Percentiles rank a stretch among this genome's conserved stretches.
Conservation (phyloP, 2,888 invertebrate genomes). For the Hololepta plana region DNA sequence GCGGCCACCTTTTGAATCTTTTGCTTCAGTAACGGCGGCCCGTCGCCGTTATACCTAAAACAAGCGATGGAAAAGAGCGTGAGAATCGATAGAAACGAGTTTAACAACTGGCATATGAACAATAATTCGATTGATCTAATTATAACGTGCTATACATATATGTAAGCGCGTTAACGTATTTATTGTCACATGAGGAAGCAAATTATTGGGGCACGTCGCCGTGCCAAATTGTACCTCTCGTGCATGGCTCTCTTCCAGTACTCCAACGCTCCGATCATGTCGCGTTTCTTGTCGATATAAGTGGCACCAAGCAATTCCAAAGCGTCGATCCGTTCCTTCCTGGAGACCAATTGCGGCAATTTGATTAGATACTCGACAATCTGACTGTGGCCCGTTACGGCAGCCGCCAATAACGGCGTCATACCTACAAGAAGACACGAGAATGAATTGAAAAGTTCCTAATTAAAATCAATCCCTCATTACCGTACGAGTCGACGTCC, state of each 20-base stretch:
- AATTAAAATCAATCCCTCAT: conserved; percentile 9
- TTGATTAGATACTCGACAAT: conserved; percentile 85
- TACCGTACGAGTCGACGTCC: conserved; percentile 86
- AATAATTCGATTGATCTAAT: too few relatives aligned
- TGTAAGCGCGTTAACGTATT: too few relatives aligned
- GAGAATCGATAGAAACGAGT: too few relatives aligned
- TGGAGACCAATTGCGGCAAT: conserved; percentile 47
- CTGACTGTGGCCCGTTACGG: conserved; percentile 80
- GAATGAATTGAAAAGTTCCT: not conserved
- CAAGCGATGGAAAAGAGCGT: too few relatives aligned
- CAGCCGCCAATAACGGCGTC: conserved; percentile 88
- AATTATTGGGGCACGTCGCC: too few relatives aligned
- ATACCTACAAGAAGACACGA: conserved; percentile 40
- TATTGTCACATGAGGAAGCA: too few relatives aligned
- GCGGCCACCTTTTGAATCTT: conserved; percentile 40
- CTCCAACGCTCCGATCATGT: conserved; percentile 77
- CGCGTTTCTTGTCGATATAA: conserved; percentile 89
- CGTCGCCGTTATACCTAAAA: conserved; percentile 28
- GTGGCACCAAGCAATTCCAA: conserved; percentile 85
- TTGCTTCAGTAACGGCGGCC: conserved; percentile 54
- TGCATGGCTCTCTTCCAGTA: conserved; percentile 87
- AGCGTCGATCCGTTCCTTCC: conserved; percentile 73
- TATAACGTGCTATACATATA: too few relatives aligned
- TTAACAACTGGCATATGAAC: too few relatives aligned
- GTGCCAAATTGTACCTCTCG: conserved; percentile 60